Evolutionary conservation across 1,140 invertebrate species (phyloP).

Genomic region (Chironomus striatipennis): DNA sequence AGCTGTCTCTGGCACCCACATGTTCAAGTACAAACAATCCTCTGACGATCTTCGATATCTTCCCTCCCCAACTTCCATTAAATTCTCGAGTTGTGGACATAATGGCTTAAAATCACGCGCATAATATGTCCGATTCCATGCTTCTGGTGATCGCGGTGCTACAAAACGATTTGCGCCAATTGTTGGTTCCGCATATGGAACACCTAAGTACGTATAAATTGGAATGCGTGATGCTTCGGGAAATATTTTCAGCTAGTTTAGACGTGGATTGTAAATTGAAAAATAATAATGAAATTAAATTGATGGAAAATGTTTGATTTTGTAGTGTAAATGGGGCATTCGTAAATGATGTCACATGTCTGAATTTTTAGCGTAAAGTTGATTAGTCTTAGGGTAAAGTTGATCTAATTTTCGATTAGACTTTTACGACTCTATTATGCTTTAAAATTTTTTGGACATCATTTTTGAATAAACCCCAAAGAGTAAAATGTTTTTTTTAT

Average conservation of each 20-base stretch:
- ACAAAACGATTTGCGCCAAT: constrained; percentile 50
- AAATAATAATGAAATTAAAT: too few species aligned
- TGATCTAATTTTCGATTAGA: too few species aligned
- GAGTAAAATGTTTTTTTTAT: too few species aligned
- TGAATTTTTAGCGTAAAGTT: too few species aligned
- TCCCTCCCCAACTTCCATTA: constrained; percentile 30
- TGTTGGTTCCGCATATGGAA: constrained; percentile 58
- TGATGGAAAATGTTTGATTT: too few species aligned
- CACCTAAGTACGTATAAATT: constrained; percentile 54
- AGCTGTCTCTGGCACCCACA: constrained; percentile 49
- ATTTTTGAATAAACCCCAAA: too few species aligned
- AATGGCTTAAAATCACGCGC: constrained; percentile 42
- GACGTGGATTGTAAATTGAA: too few species aligned
- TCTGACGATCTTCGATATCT: constrained; percentile 36
- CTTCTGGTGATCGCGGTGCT: constrained; percentile 41
- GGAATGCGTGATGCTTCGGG: constrained; percentile 40
- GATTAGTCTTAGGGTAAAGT: too few species aligned
- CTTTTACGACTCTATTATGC: too few species aligned
- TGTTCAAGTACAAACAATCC: constrained; percentile 47
- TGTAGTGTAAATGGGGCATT: too few species aligned
- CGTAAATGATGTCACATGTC: too few species aligned
- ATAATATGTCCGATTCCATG: constrained; percentile 43
- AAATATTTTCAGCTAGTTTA: constrained; percentile 40
- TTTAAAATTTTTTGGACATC: too few species aligned
- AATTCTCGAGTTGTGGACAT: constrained; percentile 41